Base-by-base conservation (phyloP, 1,140 invertebrate species). In the Trichonephila inaurata region DNA sequence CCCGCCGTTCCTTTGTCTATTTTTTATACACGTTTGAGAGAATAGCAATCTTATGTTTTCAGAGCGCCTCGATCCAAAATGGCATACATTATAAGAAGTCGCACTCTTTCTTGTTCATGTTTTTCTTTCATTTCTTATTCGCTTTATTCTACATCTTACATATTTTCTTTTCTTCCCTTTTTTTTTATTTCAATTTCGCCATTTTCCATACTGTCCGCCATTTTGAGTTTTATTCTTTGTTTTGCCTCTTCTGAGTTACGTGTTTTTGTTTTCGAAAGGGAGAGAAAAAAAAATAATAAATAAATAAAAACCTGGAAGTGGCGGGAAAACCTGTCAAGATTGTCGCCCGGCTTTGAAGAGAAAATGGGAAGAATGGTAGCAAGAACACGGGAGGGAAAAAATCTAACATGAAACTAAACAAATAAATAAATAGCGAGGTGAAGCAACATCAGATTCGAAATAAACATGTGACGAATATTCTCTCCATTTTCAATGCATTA, bases 1-100 rank as follows among this genome's bases (percentile, higher is more conserved):
- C 62, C 21, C 33, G 12, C 83, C 51, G 19, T 86, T 51, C 21
- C 28, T 83, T 60, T 96, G 95, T 77, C 44, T 24, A 14, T 28
- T 72, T 51, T 72, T 83, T 33, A 44, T 14, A 5, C 40, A n/a
- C n/a, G 28, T 44, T 19, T 40, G 12, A 51, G 72, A 81, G 89
- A 91, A 91, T 91, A 82, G 89, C 89, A 91, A 91, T 91, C 72
- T 91, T 91, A 82, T 82, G 89, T 91, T 91, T 44, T 60, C 18
- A 12, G 61, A 69, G 87, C 44, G 40, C 64, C 61, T 44, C 40
- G 44, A 61, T 81, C 58, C 24, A 40, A 62, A 82, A 91, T 91
- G 72, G 89, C 89, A 91, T 91, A 91, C 61, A 91, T 91, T 91
- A 81, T 91, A 91, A 91, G 72, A 91, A 82, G 60, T 60, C 62